These are phyloP conservation scores for Heliconius ethilla DNA, from an alignment of 2,888 invertebrate genomes.

Conservation along the genomic window DNA sequence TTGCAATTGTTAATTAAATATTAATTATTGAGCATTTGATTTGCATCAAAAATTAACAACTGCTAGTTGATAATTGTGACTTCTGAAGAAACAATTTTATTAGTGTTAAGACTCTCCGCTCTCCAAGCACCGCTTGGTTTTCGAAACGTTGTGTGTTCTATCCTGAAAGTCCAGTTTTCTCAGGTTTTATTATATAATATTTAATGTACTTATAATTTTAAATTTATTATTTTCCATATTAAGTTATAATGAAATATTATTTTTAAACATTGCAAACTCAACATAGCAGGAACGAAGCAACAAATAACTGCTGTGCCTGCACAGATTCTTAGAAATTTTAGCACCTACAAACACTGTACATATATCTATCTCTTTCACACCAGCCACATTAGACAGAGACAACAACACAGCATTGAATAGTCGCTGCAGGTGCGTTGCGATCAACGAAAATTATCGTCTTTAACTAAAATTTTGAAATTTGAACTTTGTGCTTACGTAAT, in stretches of 20 bases:
- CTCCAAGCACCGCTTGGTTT: not conserved
- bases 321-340: slow-evolving; percentile 64
- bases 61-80: no score
- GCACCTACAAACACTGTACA: slow-evolving; percentile 51
- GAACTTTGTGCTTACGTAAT: slow-evolving; percentile 31
- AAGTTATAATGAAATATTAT: not conserved
- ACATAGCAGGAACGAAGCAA: slow-evolving; percentile 43
- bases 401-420: slow-evolving; percentile 41
- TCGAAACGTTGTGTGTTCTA: not conserved
- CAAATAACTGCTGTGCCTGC: slow-evolving; percentile 44
- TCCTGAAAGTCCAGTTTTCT: no score
- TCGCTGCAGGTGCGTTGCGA: slow-evolving; percentile 50
- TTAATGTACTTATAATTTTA: no score
- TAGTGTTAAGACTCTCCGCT: no score
- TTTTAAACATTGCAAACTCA: not conserved
- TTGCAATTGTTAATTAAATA: not conserved
- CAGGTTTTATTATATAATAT: no score
- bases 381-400: slow-evolving; percentile 45
- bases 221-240: no score
- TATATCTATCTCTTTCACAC: slow-evolving; percentile 50
- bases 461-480: slow-evolving; percentile 37
- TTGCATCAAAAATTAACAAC: no score
- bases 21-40: not conserved
- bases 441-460: slow-evolving; percentile 47
- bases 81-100: no score